Conservation (phyloP, 2,113 vertebrate species). For the Octodon degus region DNA sequence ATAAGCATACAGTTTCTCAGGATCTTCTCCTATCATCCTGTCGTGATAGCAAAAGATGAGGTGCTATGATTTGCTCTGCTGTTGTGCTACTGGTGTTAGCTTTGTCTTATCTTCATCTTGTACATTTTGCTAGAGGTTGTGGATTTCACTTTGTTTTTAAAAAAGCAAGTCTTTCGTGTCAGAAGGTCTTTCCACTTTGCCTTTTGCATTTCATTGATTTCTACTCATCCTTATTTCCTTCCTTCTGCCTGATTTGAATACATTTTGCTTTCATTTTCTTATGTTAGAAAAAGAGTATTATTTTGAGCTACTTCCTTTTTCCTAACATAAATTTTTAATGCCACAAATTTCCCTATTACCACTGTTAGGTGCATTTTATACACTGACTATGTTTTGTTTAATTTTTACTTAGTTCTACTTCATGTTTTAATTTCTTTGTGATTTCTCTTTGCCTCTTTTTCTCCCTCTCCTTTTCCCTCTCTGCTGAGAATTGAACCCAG, state of each 20-base stretch:
- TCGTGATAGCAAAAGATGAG: neutral
- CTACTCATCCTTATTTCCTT: neutral
- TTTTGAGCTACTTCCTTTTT: neutral
- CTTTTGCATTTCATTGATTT: neutral
- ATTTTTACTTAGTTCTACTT: neutral
- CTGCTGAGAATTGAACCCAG: neutral
- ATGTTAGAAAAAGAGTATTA: neutral
- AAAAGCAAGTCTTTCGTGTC: neutral
- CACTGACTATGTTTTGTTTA: neutral
- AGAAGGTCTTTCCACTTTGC: neutral
- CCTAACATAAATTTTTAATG: neutral
- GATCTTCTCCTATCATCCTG: neutral
- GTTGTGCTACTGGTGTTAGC: neutral
- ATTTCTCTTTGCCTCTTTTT: neutral
- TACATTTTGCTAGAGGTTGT: neutral
- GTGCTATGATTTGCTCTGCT: too few species aligned
- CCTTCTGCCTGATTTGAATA: neutral
- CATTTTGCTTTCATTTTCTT: neutral
- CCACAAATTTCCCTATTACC: neutral
- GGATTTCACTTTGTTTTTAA: neutral
- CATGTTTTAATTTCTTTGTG: neutral
- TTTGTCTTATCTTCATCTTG: neutral
- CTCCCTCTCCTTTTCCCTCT: neutral
- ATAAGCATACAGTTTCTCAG: neutral
- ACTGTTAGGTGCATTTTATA: neutral